Conservation (phyloP, 2,888 invertebrate species). For the Oasisia sp. region DNA sequence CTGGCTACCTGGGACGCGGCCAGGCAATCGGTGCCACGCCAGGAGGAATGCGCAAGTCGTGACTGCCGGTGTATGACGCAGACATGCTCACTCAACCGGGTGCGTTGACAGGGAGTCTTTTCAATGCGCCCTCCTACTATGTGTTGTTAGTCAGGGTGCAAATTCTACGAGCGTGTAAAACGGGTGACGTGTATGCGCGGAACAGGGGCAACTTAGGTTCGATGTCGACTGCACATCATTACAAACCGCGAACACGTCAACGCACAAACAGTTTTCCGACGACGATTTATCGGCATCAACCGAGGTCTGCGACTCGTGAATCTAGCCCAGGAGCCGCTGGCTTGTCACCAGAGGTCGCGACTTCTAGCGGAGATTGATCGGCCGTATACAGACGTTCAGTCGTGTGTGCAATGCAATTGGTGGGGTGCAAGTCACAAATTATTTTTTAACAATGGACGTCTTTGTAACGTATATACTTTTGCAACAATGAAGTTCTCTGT, state of each 20-base stretch:
- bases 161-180: not conserved
- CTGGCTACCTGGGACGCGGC: not conserved
- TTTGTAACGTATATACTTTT: not conserved
- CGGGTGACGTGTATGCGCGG: not conserved
- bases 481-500: not conserved
- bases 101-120: not conserved
- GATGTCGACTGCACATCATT: not conserved
- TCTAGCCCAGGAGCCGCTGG: not conserved
- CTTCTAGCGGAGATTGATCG: not conserved
- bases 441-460: not conserved
- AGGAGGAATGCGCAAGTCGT: not conserved
- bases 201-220: not conserved
- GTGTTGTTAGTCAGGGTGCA: not conserved
- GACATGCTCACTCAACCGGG: not conserved
- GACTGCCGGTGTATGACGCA: not conserved
- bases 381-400: not conserved
- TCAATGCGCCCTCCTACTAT: not conserved
- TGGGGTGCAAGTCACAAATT: not conserved
- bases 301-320: not conserved
- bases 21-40: not conserved
- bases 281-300: not conserved
- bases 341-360: not conserved
- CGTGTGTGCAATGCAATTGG: not conserved
- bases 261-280: not conserved
- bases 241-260: conserved; percentile 4